Percentiles rank a stretch among this genome's conserved stretches.
Conservation (phyloP, 2,113 vertebrate genomes). For the Peromyscus leucopus region DNA sequence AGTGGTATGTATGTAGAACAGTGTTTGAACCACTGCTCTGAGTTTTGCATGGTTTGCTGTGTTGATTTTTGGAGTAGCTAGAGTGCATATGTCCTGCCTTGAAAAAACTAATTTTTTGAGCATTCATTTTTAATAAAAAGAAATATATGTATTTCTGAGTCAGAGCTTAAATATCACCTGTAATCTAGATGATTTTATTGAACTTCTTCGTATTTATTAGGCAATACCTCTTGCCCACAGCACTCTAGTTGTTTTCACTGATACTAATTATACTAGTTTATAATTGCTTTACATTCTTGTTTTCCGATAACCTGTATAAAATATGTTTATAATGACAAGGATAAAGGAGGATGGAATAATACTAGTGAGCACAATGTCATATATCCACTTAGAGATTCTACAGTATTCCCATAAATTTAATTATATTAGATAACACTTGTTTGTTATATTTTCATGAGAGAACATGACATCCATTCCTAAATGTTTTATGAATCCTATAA, state of each 20-base stretch:
- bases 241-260: neutral
- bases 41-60: conserved; percentile 65
- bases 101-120: conserved; percentile 25
- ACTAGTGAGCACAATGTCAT: neutral
- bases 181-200: conserved; percentile 27
- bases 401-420: conserved; percentile 33
- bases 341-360: neutral
- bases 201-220: neutral
- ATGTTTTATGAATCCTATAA: conserved; percentile 36
- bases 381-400: neutral
- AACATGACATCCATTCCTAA: conserved; percentile 27
- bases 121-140: neutral
- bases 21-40: conserved; percentile 5
- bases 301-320: conserved; percentile 40
- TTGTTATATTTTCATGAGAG: conserved; percentile 49
- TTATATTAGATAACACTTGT: conserved; percentile 14
- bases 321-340: conserved; percentile 42
- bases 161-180: neutral
- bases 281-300: conserved; percentile 39
- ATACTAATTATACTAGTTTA: conserved; percentile 36
- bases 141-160: conserved; percentile 40
- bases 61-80: conserved; percentile 43
- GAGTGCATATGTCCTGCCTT: neutral
- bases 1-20: conserved; percentile 75
- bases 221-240: neutral